These are phyloP conservation scores for Heteractis magnifica DNA, from an alignment of 92 coral and sea anemone species.

Conservation along the genomic window DNA sequence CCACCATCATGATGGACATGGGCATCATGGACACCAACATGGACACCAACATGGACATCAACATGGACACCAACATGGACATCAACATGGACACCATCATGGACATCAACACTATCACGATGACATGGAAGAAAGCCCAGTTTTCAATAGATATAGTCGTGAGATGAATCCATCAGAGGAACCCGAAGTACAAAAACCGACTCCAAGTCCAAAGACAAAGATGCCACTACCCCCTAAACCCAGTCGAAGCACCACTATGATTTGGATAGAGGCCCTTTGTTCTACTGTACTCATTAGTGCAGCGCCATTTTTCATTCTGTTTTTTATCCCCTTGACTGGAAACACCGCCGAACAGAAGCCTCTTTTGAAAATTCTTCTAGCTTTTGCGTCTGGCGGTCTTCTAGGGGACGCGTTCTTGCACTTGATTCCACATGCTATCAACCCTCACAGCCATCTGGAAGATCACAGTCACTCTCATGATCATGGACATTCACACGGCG, in stretches of 20 bases:
- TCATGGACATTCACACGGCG: slow-evolving; percentile 33
- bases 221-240: slow-evolving; percentile 31
- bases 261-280: slow-evolving; percentile 88
- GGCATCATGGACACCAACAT: slow-evolving; percentile 25
- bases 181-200: slow-evolving; percentile 9
- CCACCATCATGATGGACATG: not conserved
- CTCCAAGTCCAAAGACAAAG: slow-evolving; percentile 17
- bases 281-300: slow-evolving; percentile 95
- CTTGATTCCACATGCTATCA: slow-evolving; percentile 96
- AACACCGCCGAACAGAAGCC: slow-evolving; percentile 94
- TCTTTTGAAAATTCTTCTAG: slow-evolving; percentile 77
- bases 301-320: slow-evolving; percentile 94
- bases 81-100: slow-evolving; percentile 49
- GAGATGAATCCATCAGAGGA: slow-evolving; percentile 31
- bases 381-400: slow-evolving; percentile 96
- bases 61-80: slow-evolving; percentile 54
- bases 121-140: slow-evolving; percentile 38
- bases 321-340: slow-evolving; percentile 89
- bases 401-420: slow-evolving; percentile 98
- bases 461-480: slow-evolving; percentile 60
- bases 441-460: slow-evolving; percentile 88
- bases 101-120: slow-evolving; percentile 47
- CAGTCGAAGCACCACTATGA: slow-evolving; percentile 54
- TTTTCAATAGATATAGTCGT: slow-evolving; percentile 37
- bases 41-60: slow-evolving; percentile 9